phyloP scores from a whole-genome alignment of 1,140 invertebrate species.

The Zaprionus gabonicus region DNA sequence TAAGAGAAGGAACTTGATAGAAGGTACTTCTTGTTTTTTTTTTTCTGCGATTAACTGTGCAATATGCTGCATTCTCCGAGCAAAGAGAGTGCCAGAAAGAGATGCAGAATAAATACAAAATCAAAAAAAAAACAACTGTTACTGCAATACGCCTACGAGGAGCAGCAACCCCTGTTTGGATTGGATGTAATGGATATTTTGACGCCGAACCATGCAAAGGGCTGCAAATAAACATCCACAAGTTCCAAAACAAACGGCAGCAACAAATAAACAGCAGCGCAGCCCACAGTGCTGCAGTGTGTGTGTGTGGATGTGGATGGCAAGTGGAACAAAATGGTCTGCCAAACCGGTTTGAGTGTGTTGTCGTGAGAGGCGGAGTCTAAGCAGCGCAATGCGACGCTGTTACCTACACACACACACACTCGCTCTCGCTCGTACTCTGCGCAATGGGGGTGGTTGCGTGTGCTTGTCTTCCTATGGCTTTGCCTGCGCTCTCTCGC shows the following conservation, averaged over 20 bases:
- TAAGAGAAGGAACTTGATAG: constrained; percentile 6
- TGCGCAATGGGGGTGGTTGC: constrained; percentile 23
- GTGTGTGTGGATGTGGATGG: constrained; percentile 52
- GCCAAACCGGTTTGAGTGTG: constrained; percentile 41
- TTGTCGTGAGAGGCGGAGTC: constrained; percentile 53
- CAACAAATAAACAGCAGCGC: constrained; percentile 26
- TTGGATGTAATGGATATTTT: constrained; percentile 84
- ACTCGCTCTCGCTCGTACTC: neutral
- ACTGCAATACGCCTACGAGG: constrained; percentile 44
- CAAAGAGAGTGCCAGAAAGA: neutral
- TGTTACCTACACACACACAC: constrained; percentile 14
- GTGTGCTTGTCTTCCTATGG: neutral
- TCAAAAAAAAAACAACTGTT: neutral
- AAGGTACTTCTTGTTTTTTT: constrained; percentile 34
- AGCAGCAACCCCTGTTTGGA: constrained; percentile 74
- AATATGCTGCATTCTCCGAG: constrained; percentile 15
- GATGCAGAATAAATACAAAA: neutral
- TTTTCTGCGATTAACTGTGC: constrained; percentile 18
- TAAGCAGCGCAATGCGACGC: neutral
- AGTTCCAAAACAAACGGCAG: constrained; percentile 69
- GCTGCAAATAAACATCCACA: constrained; percentile 83
- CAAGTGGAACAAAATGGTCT: constrained; percentile 79
- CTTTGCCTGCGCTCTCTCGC: constrained; percentile 12
- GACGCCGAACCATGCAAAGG: constrained; percentile 78
- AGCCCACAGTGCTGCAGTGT: too few relatives aligned